A percentile compares a stretch with the other conserved stretches of the same genome.
Evolutionary conservation across 92 coral and sea anemone genomes (phyloP).

Genomic region (Bergia puertoricense): DNA sequence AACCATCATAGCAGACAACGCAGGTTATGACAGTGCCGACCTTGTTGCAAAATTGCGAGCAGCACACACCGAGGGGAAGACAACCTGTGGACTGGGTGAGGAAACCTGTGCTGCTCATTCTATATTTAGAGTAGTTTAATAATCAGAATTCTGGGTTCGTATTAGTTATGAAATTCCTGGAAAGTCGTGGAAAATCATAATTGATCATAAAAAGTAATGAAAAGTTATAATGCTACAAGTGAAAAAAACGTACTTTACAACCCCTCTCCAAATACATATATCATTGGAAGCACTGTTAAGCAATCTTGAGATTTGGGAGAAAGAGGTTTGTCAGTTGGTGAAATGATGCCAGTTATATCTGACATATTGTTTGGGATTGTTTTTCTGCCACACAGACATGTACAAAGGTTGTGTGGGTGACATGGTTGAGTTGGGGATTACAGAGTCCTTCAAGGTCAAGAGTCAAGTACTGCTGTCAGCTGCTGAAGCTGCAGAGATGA

Average conservation of each 20-base stretch:
- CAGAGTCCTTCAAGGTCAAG: slow-evolving; percentile 96
- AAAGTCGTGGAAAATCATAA: not conserved
- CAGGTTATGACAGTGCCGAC: slow-evolving; percentile 99
- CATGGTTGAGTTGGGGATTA: slow-evolving; percentile 94
- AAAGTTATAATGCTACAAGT: no score
- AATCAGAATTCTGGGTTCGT: not conserved
- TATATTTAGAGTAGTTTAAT: not conserved
- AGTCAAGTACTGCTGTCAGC: slow-evolving; percentile 90
- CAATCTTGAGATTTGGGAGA: no score
- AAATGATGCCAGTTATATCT: not conserved
- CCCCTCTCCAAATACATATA: no score
- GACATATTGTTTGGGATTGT: not conserved
- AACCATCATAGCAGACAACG: slow-evolving; percentile 97
- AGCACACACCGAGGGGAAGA: slow-evolving; percentile 91
- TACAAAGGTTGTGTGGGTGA: slow-evolving; percentile 83
- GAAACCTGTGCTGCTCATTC: not conserved
- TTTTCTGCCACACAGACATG: slow-evolving; percentile 69
- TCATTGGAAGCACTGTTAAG: no score
- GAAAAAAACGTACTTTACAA: no score
- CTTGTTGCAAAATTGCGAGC: slow-evolving; percentile 94
- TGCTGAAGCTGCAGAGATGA: slow-evolving; percentile 99
- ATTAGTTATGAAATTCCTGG: not conserved
- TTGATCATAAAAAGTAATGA: no score
- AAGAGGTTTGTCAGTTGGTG: not conserved
- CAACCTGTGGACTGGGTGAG: slow-evolving; percentile 86